phyloP scores from a whole-genome alignment of 2,888 invertebrate genomes.

The Trissoscelio sp. region DNA sequence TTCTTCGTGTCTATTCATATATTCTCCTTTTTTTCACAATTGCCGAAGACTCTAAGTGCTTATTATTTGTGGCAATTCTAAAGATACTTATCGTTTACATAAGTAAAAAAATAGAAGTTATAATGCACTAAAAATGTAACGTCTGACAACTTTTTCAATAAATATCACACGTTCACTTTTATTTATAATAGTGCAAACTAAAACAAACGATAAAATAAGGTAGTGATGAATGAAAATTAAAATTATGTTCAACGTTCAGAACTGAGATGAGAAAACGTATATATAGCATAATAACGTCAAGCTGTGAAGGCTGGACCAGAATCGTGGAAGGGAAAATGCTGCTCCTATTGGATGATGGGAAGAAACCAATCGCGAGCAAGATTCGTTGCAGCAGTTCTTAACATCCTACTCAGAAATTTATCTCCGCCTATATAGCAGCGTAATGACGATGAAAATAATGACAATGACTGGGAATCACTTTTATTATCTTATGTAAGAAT shows the following conservation, averaged over 20 bases:
- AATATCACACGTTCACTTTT: no score
- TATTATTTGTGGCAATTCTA: conserved; percentile 46
- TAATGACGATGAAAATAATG: conserved; percentile 29
- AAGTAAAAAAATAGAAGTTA: conserved; percentile 58
- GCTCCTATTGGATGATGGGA: conserved; percentile 75
- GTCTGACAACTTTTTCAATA: conserved; percentile 12
- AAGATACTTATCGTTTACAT: conserved; percentile 64
- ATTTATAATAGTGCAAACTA: background rate
- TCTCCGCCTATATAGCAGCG: conserved; percentile 34
- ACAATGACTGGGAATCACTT: conserved; percentile 23
- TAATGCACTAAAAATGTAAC: conserved; percentile 33
- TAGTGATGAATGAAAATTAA: background rate
- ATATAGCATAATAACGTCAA: no score
- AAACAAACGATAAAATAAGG: background rate
- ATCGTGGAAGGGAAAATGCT: conserved; percentile 75
- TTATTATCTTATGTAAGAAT: conserved; percentile 30
- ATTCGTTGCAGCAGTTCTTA: conserved; percentile 78
- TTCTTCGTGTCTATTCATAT: conserved; percentile 53
- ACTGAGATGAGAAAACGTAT: conserved; percentile 48
- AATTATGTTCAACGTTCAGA: no score
- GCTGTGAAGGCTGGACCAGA: conserved; percentile 77
- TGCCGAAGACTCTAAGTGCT: conserved; percentile 56
- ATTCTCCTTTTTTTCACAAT: conserved; percentile 50
- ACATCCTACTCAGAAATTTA: conserved; percentile 53
- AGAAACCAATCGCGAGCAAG: conserved; percentile 77